phyloP scores from a whole-genome alignment of 2,797 vertebrate species.

The Remorina albescens region DNA sequence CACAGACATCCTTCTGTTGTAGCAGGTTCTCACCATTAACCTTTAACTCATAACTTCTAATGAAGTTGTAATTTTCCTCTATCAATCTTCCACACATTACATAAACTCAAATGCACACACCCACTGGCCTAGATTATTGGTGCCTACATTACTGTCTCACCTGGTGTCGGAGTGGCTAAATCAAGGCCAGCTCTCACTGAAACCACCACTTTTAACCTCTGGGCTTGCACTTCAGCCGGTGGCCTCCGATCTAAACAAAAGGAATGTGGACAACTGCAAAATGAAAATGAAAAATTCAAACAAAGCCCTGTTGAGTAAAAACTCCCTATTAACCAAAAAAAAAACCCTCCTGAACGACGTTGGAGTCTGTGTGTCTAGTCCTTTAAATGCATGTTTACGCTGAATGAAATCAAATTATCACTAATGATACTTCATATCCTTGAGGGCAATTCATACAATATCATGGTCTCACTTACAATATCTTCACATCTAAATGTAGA shows the following conservation, averaged over 20 bases:
- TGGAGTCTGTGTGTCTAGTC: background rate
- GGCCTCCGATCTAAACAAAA: slow-evolving; percentile 28
- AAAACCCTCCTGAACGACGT: background rate
- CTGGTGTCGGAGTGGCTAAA: slow-evolving; percentile 55
- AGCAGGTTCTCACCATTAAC: background rate
- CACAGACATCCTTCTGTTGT: background rate
- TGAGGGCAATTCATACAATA: background rate
- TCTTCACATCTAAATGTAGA: background rate
- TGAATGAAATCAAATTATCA: background rate
- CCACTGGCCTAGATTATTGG: slow-evolving; percentile 43
- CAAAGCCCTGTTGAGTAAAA: background rate
- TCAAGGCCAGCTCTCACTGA: slow-evolving; percentile 34
- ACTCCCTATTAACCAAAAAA: background rate
- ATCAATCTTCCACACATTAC: background rate
- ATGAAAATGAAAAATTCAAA: background rate
- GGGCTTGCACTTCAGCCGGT: slow-evolving; percentile 17
- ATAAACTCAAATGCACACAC: slow-evolving; percentile 13
- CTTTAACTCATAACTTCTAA: slow-evolving; percentile 10
- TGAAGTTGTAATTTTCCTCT: slow-evolving; percentile 1
- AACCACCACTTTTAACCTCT: slow-evolving; percentile 52
- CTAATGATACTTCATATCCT: background rate
- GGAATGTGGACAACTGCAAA: slow-evolving; percentile 34
- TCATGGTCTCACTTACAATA: background rate
- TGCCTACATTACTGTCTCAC: slow-evolving; percentile 62
- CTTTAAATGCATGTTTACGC: background rate